Base-by-base conservation (phyloP, 2,888 invertebrate genomes). In the Hirtodrosophila cameraria region DNA sequence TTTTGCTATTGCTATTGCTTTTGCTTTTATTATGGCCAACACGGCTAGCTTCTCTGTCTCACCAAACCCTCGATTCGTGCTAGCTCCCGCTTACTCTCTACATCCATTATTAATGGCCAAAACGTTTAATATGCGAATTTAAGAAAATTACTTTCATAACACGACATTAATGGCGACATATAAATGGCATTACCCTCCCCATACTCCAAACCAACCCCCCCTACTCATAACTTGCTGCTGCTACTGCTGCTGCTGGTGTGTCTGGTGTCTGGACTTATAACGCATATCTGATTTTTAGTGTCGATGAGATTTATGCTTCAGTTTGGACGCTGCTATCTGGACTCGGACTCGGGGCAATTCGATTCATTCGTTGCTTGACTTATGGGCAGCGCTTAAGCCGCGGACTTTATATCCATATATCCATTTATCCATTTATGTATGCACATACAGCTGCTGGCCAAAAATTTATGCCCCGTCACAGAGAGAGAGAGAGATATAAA, bases 141-240 rank as follows among this genome's bases (percentile, higher is more conserved):
- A 85, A 85, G 82, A 82, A 81, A 85, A 82, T 82, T 82, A 80
- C 83, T 79, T 82, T 85, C 83, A 80, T 85, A 82, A 82, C 80
- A 77, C 64, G 85, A 79, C 77, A 77, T 82, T 85, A 82, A 82
- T 85, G 80, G 77, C 55, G 80, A 61, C 74, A 76, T 65, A 79
- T 64, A 78, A 60, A 74, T 54, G 71, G 63, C 53, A 67, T 67
- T 64, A 55, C 66, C 11, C 18, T 25, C 50, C 35, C 49, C 12
- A 6, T 2, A 2, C 20, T 2, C 55, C 8, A 13, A 6, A 16
- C 0, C 27, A 1, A n/a, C 1, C 33, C 7, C 35, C 2, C 15
- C n/a, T n/a, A 6, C 9, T 3, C 12, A 18, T 9, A 23, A 48
- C 20, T 45, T 31, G 8, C 42, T 33, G 38, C 35, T n/a, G n/a